phyloP scores from a whole-genome alignment of 92 coral and sea anemone genomes.

The Epizoanthus scotinus region DNA sequence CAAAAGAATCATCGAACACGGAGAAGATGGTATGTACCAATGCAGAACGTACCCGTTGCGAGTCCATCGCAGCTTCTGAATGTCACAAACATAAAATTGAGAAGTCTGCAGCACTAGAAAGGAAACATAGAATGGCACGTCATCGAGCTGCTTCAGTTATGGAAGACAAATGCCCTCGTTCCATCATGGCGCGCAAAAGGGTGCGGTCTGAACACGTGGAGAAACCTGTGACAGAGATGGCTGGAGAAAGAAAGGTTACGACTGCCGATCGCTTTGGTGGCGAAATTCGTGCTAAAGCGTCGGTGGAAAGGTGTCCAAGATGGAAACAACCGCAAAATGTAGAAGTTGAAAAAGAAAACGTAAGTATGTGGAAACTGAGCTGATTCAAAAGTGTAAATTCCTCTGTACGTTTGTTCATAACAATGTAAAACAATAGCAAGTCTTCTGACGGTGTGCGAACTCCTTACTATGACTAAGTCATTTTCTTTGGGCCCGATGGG shows the following conservation, averaged over 20 bases:
- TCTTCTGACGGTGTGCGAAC: too few species aligned
- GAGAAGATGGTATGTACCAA: not conserved
- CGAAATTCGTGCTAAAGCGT: not conserved
- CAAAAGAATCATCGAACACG: not conserved
- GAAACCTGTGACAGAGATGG: not conserved
- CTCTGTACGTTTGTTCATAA: too few species aligned
- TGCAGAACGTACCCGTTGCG: not conserved
- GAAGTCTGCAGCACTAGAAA: not conserved
- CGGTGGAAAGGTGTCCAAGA: conserved; percentile 10
- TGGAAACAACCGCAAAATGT: not conserved
- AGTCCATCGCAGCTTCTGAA: not conserved
- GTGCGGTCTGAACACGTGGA: conserved; percentile 31
- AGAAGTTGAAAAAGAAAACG: conserved; percentile 66
- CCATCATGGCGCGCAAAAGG: conserved; percentile 18
- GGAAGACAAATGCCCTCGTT: conserved; percentile 11
- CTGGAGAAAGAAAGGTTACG: not conserved
- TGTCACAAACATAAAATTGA: not conserved
- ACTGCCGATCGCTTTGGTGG: not conserved
- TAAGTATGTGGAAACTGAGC: conserved; percentile 23
- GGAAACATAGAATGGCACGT: not conserved
- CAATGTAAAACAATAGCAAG: too few species aligned
- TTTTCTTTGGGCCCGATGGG: too few species aligned
- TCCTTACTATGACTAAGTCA: too few species aligned
- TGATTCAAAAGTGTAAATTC: too few species aligned
- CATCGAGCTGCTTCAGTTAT: conserved; percentile 35